Base-by-base conservation (phyloP, 2,113 vertebrate genomes). In the Clinocottus analis region DNA sequence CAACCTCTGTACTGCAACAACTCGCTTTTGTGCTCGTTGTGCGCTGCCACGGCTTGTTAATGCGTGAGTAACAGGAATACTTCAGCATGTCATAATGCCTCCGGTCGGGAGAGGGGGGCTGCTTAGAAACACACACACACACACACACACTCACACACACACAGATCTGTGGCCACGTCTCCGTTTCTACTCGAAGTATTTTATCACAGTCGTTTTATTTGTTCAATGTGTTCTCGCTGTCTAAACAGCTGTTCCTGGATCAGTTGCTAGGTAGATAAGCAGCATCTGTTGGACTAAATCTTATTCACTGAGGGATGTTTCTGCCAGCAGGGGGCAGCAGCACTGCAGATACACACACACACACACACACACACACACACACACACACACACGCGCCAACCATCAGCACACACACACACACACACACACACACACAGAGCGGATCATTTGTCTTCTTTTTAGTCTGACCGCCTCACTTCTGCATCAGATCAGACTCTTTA, bases 321-420 rank as follows among this genome's bases (percentile, higher is more conserved):
- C 72, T 47, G 79, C 91, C 90, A 91, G 85, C 23, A 92, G 92
- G 77, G 71, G 91, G 92, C 92, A 91, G 90, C 89, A 90, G 87
- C 89, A 76, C 69, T 67, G n/a, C 75, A 66, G 60, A 43, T 59
- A 64, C 63, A 39, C 37, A 27, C 60, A 68, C 61, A 41, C 69
- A 72, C 27, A 1, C 74, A 53, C 71, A 56, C 45, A 47, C n/a
- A n/a, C n/a, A n/a, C n/a, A n/a, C n/a, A n/a, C n/a, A n/a, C n/a
- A 31, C 2, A 3, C 39, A 67, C 74, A 12, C 12, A 43, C 12
- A 43, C 13, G 14, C 4, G 29, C 29, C 29, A 4, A 31, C 29
- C 29, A 31, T 31, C 29, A 31, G 29, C 29, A 47, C 16, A 47
- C 17, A 47, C 39, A 39, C 60, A 72, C 61, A 43, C 69, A 72